Conservation (phyloP, 1,140 invertebrate species). For the Nomia melanderi region DNA sequence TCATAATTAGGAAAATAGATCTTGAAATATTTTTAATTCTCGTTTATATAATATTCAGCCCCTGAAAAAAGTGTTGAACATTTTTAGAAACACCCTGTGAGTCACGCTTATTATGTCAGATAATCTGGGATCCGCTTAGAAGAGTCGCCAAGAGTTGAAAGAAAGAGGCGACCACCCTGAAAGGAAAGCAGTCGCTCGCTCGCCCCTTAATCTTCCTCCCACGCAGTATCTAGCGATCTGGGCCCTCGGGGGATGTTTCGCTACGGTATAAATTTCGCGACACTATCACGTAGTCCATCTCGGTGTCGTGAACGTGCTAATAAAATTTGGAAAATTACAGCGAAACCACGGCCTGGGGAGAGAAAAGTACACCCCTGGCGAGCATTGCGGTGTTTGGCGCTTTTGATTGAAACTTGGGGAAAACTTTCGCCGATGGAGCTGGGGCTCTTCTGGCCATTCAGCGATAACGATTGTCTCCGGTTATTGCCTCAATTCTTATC, state of each 20-base stretch:
- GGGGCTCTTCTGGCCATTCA: background rate
- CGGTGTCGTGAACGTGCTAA: background rate
- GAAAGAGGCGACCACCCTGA: conserved; percentile 4
- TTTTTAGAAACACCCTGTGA: background rate
- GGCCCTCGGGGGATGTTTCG: conserved; percentile 15
- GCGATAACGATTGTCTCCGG: background rate
- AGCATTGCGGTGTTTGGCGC: background rate
- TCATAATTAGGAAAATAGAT: too few species aligned
- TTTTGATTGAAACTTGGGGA: background rate
- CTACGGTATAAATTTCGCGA: conserved; percentile 22
- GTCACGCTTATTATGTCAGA: conserved; percentile 1
- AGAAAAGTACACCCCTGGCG: background rate
- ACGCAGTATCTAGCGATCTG: conserved; percentile 35
- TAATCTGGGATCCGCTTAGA: conserved; percentile 40
- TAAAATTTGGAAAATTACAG: conserved; percentile 19
- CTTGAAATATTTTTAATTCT: too few species aligned
- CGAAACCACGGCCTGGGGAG: background rate
- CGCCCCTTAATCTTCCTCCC: conserved; percentile 29
- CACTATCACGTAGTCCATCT: background rate
- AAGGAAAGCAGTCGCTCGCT: conserved; percentile 20
- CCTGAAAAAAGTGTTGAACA: too few species aligned
- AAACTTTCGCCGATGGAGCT: background rate
- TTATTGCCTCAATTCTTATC: background rate
- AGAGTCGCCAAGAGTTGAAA: conserved; percentile 4
- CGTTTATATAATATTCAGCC: too few species aligned